These are phyloP conservation scores for Synanthedon myopaeformis DNA, from an alignment of 2,888 invertebrate species.

Conservation along the genomic window DNA sequence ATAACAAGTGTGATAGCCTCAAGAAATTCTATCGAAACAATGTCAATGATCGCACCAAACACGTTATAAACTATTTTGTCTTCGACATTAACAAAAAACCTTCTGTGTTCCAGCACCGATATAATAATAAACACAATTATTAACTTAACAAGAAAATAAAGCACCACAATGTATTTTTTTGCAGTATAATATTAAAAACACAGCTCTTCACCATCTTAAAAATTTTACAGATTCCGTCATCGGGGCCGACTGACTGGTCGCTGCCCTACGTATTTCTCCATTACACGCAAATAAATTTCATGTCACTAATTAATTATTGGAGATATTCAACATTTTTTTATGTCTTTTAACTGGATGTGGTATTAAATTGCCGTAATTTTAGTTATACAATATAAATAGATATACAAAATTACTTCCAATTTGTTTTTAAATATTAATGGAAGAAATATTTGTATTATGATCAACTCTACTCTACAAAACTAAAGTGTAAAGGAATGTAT, in stretches of 20 bases:
- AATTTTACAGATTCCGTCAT: constrained; percentile 68
- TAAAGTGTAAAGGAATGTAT: too few species aligned
- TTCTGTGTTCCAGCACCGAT: constrained; percentile 17
- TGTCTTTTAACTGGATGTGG: too few species aligned
- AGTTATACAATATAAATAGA: too few species aligned
- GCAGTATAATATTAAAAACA: constrained; percentile 42
- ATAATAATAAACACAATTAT: constrained; percentile 28
- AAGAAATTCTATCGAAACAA: constrained; percentile 60
- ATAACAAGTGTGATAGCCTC: constrained; percentile 62
- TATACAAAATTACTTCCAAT: too few species aligned
- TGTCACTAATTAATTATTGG: too few species aligned
- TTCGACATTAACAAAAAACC: constrained; percentile 20
- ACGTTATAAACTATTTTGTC: constrained; percentile 39
- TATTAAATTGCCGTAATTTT: too few species aligned
- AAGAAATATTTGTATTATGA: too few species aligned
- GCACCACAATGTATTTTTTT: constrained; percentile 30
- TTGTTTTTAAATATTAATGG: too few species aligned
- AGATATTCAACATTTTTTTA: too few species aligned
- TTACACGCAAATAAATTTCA: constrained; percentile 18
- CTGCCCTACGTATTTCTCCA: constrained; percentile 47
- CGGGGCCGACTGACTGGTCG: constrained; percentile 63
- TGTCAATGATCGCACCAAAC: constrained; percentile 60
- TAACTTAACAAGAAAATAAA: constrained; percentile 23
- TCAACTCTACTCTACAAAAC: too few species aligned
- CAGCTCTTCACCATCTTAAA: constrained; percentile 64